Evolutionary conservation across 2,797 vertebrate genomes (phyloP).

Genomic region (Acanthurus leucopareius): DNA sequence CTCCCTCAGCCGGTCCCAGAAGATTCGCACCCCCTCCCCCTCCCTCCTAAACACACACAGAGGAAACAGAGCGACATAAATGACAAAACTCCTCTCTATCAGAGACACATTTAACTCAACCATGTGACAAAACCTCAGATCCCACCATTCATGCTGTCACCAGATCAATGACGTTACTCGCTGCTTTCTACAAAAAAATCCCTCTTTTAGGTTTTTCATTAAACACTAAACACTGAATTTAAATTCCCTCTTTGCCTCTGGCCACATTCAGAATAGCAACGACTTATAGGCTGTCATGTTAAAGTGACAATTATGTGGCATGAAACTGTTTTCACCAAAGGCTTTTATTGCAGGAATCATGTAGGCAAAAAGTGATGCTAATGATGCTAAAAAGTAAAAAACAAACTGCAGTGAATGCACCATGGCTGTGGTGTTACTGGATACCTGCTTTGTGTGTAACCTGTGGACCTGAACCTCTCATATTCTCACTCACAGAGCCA

Average conservation of each 20-base stretch:
- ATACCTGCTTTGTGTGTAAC: background rate
- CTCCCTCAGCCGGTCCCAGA: slow-evolving; percentile 84
- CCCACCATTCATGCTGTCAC: slow-evolving; percentile 13
- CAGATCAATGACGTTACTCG: slow-evolving; percentile 15
- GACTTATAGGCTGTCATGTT: slow-evolving; percentile 23
- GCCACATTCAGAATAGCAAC: slow-evolving; percentile 26
- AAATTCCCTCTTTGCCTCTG: slow-evolving; percentile 28
- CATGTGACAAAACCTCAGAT: slow-evolving; percentile 10
- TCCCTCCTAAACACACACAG: slow-evolving; percentile 79
- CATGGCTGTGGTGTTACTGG: too few relatives aligned
- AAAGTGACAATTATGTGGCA: slow-evolving; percentile 20
- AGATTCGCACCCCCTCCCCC: slow-evolving; percentile 87
- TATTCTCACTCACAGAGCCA: background rate
- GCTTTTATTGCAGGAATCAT: slow-evolving; percentile 13
- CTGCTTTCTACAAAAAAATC: slow-evolving; percentile 3
- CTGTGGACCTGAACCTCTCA: too few relatives aligned
- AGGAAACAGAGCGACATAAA: slow-evolving; percentile 2
- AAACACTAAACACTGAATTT: background rate
- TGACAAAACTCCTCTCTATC: background rate
- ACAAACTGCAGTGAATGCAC: background rate
- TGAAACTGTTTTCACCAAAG: background rate
- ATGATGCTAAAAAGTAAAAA: background rate
- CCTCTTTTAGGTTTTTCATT: background rate
- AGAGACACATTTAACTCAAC: background rate
- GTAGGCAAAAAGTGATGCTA: background rate